Percentiles rank a stretch among this genome's conserved stretches.
phyloP scores from a whole-genome alignment of 2,113 vertebrate species.

The Panurus biarmicus region DNA sequence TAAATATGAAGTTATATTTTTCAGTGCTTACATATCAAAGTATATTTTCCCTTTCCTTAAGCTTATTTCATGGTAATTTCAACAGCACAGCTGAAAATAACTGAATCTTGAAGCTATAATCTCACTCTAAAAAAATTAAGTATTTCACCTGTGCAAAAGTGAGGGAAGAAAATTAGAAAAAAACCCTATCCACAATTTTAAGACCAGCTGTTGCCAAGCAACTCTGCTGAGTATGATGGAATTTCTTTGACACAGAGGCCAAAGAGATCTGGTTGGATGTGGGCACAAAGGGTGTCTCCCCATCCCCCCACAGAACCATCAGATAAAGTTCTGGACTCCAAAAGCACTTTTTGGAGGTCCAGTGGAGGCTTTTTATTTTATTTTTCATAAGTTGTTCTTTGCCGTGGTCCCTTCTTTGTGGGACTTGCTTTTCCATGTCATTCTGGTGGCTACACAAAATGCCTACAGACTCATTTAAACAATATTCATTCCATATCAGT shows the following conservation, averaged over 20 bases:
- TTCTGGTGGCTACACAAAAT: background rate
- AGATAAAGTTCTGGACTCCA: background rate
- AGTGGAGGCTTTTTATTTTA: background rate
- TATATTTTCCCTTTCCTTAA: background rate
- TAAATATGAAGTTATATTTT: background rate
- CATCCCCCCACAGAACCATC: rapidly evolving
- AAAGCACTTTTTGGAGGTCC: background rate
- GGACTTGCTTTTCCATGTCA: background rate
- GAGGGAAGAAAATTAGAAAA: background rate
- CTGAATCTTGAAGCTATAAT: background rate
- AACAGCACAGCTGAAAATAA: background rate
- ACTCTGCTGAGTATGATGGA: background rate
- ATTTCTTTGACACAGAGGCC: background rate
- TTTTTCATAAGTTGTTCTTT: background rate
- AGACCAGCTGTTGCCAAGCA: background rate
- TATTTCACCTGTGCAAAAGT: background rate
- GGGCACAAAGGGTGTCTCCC: background rate
- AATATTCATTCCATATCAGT: background rate
- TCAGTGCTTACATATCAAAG: background rate
- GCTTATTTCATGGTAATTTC: background rate
- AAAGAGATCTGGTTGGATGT: background rate
- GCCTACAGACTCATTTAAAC: background rate
- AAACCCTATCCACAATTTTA: background rate
- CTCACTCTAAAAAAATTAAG: background rate
- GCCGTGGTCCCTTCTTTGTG: background rate